Percentiles rank a stretch among this genome's conserved stretches.
These are phyloP conservation scores for Idaea biselata DNA, from an alignment of 2,888 invertebrate species.

Conservation along the genomic window DNA sequence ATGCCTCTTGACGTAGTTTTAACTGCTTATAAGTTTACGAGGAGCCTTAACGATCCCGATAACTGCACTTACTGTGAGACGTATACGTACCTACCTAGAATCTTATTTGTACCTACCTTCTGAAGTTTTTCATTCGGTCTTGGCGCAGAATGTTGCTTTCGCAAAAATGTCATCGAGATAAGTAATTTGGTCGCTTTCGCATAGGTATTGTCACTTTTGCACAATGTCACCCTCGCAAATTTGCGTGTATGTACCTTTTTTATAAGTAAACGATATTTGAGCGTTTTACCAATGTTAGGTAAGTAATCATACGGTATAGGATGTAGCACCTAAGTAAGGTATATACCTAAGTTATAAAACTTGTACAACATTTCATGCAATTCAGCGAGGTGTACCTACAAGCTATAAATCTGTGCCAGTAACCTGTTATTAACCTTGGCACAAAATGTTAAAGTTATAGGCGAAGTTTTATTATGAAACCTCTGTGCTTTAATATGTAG, in stretches of 20 bases:
- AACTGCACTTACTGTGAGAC: neutral
- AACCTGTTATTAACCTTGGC: neutral
- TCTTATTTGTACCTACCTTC: neutral
- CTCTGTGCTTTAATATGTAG: neutral
- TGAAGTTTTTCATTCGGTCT: too few species aligned
- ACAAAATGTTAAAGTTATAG: slow-evolving; percentile 2
- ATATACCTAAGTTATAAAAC: neutral
- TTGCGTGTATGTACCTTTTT: too few species aligned
- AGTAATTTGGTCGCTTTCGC: too few species aligned
- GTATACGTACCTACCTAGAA: neutral
- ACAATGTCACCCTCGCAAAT: too few species aligned
- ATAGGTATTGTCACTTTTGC: too few species aligned
- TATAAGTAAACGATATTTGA: too few species aligned
- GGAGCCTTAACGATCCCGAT: neutral
- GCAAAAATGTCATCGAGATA: too few species aligned
- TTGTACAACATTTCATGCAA: neutral
- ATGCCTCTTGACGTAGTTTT: slow-evolving; percentile 43
- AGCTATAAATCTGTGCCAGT: neutral
- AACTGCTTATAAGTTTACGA: slow-evolving; percentile 24
- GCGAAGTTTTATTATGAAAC: slow-evolving; percentile 17
- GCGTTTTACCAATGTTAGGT: too few species aligned
- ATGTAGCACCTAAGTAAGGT: neutral
- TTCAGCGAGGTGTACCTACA: neutral
- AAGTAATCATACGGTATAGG: too few species aligned
- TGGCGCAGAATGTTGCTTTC: too few species aligned